A percentile compares a stretch with the other conserved stretches of the same genome.
Evolutionary conservation across 2,888 invertebrate genomes (phyloP).

Genomic region (Hypena proboscidalis): DNA sequence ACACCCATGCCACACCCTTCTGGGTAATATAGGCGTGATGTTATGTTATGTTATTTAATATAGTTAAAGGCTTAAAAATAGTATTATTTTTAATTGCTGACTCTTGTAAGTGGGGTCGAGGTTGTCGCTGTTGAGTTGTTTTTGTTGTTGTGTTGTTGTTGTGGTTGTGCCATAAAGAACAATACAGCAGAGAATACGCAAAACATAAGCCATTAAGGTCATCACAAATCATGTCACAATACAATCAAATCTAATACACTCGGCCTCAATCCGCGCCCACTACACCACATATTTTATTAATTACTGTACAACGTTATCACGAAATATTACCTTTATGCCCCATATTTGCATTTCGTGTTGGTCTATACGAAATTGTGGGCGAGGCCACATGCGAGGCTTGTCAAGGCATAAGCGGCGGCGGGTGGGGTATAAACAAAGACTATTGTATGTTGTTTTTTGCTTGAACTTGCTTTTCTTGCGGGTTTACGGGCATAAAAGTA

Average conservation of each 20-base stretch:
- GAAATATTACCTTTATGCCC: conserved; percentile 82
- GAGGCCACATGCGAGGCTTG: conserved; percentile 68
- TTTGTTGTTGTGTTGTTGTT: too few species aligned
- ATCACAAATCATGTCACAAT: conserved; percentile 65
- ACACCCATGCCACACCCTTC: too few species aligned
- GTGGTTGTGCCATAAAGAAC: too few species aligned
- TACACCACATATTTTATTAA: conserved; percentile 82
- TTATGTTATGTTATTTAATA: too few species aligned
- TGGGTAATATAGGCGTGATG: too few species aligned
- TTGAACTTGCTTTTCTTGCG: too few species aligned
- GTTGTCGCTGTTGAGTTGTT: too few species aligned
- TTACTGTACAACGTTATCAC: conserved; percentile 76
- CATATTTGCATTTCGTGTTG: conserved; percentile 83
- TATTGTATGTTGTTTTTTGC: too few species aligned
- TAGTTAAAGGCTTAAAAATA: too few species aligned
- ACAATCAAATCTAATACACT: conserved; percentile 67
- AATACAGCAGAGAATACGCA: background rate
- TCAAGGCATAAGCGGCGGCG: conserved; percentile 13
- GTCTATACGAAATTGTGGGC: conserved; percentile 69
- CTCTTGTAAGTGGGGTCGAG: too few species aligned
- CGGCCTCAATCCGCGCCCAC: conserved; percentile 65
- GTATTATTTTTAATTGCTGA: too few species aligned
- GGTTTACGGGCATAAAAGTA: too few species aligned
- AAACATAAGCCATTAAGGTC: conserved; percentile 59
- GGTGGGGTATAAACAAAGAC: background rate